Evolutionary conservation across 2,888 invertebrate species (phyloP), one percentile per base, ranked within the genome.

Genomic region (Phyto melanocephala): DNA sequence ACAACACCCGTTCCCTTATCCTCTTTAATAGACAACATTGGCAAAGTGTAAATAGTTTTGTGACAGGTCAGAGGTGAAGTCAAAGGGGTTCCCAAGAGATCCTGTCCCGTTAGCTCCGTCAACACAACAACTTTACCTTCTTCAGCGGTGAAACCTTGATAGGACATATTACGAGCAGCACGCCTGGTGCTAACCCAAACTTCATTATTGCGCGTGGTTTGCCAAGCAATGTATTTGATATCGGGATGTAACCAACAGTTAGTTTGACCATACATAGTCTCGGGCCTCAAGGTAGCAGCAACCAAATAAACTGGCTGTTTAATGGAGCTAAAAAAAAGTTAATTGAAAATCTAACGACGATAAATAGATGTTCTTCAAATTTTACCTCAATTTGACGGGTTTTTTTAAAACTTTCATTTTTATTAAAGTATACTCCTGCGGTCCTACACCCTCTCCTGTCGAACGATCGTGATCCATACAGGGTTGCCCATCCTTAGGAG

Each of bases 181-280:
- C 99, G 93, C 81, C 92, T 92, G 0, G 99, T 98, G 86, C 96
- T 96, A 60, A 99, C 93, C 91, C 96, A 98, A 42, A 99, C 92
- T 83, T 98, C 97, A 56, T 92, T 93, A 47, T 93, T 92, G 50
- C 92, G 93, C 13, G 93, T 92, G 0, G 95, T 94, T 88, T 94
- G 93, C 90, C 98, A 96, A 0, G 96, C 98, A 84, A 99, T 94
- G 89, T 99, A 99, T 85, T 94, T 94, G 89, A 99, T 96, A 88
- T 99, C 98, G 0, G 99, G 99, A 88, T 96, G 96, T 3, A 99
- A 91, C 98, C 99, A 99, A 90, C 99, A 99, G 90, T 99, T 99
- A 0, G 99, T 99, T 92, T 99, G 99, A 0, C 99, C 99, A 89
- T 99, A 99, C 99, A 99, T 99, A 0, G 99, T 99, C 92, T 99